Evolutionary conservation across 2,888 invertebrate genomes (phyloP).

Genomic region (Sphaeridia pumilis): DNA sequence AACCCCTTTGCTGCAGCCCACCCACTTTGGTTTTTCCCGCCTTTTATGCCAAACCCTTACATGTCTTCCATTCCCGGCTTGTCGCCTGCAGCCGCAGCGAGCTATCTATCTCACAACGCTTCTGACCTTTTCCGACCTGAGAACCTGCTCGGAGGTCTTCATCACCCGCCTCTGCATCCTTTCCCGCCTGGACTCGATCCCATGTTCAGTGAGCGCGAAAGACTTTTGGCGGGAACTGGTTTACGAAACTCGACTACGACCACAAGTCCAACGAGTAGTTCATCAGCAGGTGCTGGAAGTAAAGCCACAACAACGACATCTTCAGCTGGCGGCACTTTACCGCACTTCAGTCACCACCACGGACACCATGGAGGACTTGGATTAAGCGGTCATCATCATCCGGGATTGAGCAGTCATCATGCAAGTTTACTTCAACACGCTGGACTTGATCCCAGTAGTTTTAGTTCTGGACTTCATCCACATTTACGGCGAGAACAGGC

Average conservation of each 20-base stretch:
- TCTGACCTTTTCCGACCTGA: slow-evolving; percentile 17
- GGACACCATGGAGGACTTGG: slow-evolving; percentile 15
- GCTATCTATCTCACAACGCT: slow-evolving; percentile 5
- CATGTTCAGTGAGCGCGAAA: slow-evolving; percentile 6
- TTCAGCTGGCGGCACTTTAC: slow-evolving; percentile 3
- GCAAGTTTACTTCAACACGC: slow-evolving; percentile 12
- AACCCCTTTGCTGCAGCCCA: slow-evolving; percentile 28
- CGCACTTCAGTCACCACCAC: slow-evolving; percentile 20
- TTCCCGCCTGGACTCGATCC: neutral
- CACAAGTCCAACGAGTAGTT: neutral
- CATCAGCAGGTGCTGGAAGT: neutral
- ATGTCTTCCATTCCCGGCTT: slow-evolving; percentile 27
- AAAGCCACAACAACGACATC: neutral
- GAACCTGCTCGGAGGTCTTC: slow-evolving; percentile 14
- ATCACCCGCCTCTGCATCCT: slow-evolving; percentile 10
- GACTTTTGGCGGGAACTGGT: slow-evolving; percentile 12
- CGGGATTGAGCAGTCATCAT: slow-evolving; percentile 17
- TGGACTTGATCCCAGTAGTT: neutral
- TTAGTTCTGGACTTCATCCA: neutral
- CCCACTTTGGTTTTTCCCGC: slow-evolving; percentile 36
- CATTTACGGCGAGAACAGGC: neutral
- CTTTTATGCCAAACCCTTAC: slow-evolving; percentile 36
- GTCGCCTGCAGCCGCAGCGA: slow-evolving; percentile 4
- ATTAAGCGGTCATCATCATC: slow-evolving; percentile 18
- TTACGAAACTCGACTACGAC: slow-evolving; percentile 14